Evolutionary conservation across 2,888 invertebrate genomes (phyloP).

Genomic region (Megaustenia siamemsis): DNA sequence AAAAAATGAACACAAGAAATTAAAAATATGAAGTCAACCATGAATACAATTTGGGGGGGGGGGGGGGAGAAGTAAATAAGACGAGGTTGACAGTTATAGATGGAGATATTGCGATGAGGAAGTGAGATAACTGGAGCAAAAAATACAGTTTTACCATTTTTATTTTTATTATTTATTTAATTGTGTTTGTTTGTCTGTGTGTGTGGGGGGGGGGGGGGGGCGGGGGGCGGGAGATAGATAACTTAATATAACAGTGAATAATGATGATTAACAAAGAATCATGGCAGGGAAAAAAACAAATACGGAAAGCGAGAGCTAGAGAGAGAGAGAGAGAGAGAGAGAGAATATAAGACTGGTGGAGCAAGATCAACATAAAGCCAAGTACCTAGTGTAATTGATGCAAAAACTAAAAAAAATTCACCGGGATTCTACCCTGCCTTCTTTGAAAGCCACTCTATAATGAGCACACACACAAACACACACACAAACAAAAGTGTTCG

Average conservation of each 20-base stretch:
- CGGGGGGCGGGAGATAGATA: not conserved
- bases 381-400: not conserved
- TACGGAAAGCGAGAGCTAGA: no score
- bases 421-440: not conserved
- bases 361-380: not conserved
- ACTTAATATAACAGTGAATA: not conserved
- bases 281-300: not conserved
- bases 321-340: no score
- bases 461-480: no score
- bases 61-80: not conserved
- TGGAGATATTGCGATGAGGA: not conserved
- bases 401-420: not conserved
- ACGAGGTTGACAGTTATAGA: not conserved
- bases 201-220: no score
- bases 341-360: not conserved
- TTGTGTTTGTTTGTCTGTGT: no score
- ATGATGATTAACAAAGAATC: not conserved
- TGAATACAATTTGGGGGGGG: not conserved
- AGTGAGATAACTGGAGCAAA: not conserved
- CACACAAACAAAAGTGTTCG: no score
- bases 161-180: not conserved
- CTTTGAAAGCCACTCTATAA: not conserved
- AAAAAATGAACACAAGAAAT: not conserved
- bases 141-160: not conserved
- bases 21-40: not conserved